A percentile compares a stretch with the other conserved stretches of the same genome.
Evolutionary conservation across 2,113 vertebrate genomes (phyloP).

Genomic region (Haplochromis vanheusdeni): DNA sequence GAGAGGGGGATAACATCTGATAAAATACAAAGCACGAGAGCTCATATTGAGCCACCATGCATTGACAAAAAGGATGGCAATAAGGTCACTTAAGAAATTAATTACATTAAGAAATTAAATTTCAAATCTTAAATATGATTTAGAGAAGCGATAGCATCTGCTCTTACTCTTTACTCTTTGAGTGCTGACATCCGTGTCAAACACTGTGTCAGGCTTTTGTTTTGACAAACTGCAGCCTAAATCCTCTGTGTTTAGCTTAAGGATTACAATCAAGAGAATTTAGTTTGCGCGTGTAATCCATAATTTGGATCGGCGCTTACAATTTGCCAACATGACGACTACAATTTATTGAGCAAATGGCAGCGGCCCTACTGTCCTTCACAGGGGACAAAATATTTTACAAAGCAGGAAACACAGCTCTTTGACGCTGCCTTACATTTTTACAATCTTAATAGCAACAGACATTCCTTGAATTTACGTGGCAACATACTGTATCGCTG

Average conservation of each 20-base stretch:
- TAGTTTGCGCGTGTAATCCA: constrained; percentile 21
- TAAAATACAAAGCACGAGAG: constrained; percentile 25
- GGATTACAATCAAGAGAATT: constrained; percentile 57
- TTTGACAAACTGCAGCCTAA: constrained; percentile 58
- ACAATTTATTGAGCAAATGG: neutral
- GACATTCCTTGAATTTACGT: constrained; percentile 46
- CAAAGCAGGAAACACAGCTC: constrained; percentile 19
- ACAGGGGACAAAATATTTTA: constrained; percentile 32
- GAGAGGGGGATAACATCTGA: constrained; percentile 12
- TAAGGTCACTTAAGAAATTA: constrained; percentile 72
- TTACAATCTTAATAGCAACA: constrained; percentile 47
- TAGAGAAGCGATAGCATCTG: constrained; percentile 38
- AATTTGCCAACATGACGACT: constrained; percentile 10
- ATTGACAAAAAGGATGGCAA: constrained; percentile 34
- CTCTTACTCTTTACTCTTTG: constrained; percentile 40
- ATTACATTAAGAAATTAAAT: constrained; percentile 60
- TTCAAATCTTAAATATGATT: constrained; percentile 60
- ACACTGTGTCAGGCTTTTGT: constrained; percentile 59
- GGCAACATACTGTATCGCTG: constrained; percentile 24
- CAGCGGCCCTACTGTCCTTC: constrained; percentile 21
- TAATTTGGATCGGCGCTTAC: constrained; percentile 4
- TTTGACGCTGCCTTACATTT: constrained; percentile 12
- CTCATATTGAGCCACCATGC: constrained; percentile 17
- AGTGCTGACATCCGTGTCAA: constrained; percentile 27
- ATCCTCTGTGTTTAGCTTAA: constrained; percentile 37